Evolutionary conservation across 2,888 invertebrate genomes (phyloP), one percentile per base, ranked within the genome.

Genomic region (Pyrgus malvae): DNA sequence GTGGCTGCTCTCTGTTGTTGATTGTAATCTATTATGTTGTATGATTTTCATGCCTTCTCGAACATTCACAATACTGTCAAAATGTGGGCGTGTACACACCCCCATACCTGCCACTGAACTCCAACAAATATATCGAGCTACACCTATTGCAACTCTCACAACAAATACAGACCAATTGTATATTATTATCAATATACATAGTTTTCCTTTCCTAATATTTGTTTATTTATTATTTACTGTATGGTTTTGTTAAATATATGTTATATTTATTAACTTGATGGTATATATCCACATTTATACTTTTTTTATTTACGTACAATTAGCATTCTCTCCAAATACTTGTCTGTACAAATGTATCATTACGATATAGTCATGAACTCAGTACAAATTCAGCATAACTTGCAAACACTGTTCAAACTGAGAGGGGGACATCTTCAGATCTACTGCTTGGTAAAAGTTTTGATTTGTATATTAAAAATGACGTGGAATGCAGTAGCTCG

Each of bases 1-100:
- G 90, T 90, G 90, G 90, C 91, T 91, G 91, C 82, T 90, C 82
- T 87, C 85, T 90, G 90, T 91, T 91, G 90, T 90, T 83, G 83
- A 85, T 78, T 90, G 90, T 90, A 80, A 76, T 83, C 81, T 85
- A 84, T 89, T 88, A 83, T 87, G 87, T 89, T 90, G 83, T 89
- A 85, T 86, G 78, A 85, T 86, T 88, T 81, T 87, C 83, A 84
- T 88, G 90, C 90, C 88, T 89, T 88, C 83, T 89, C 77, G 74
- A 81, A 90, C 90, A 89, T 87, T 89, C 86, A 89, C 88, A 87
- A 85, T 89, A 90, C 89, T 86, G 74, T 76, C 86, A 86, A 78
- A 72, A 78, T 75, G 72, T 82, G 87, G 88, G 87, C 83, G 81
- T 78, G 70, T 78, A 80, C 83, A 83, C 88, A 85, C 83, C 83